Percentiles rank a stretch among this genome's conserved stretches.
Conservation (phyloP, 2,888 invertebrate species). For the Lasioglossum marginatum region DNA sequence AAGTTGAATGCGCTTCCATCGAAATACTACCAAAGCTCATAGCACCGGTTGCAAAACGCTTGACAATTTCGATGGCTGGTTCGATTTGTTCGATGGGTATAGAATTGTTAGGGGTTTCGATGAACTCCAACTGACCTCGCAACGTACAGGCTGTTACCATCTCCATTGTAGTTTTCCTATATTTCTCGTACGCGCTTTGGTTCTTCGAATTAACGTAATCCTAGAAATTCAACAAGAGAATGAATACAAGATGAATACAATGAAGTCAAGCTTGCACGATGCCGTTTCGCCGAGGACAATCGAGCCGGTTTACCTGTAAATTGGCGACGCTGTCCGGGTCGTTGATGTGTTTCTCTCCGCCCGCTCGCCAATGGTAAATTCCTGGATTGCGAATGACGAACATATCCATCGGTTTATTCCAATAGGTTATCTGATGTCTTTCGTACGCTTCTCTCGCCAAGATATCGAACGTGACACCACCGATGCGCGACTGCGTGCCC, state of each 20-base stretch:
- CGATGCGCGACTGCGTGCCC: constrained; percentile 90
- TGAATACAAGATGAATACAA: not conserved
- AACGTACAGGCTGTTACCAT: constrained; percentile 94
- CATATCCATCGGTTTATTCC: constrained; percentile 88
- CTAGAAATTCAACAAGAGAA: constrained; percentile 84
- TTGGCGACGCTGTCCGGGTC: constrained; percentile 93
- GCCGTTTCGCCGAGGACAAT: not conserved
- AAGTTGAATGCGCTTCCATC: constrained; percentile 96
- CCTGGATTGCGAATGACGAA: constrained; percentile 94
- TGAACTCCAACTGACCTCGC: constrained; percentile 95
- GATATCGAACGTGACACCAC: constrained; percentile 96
- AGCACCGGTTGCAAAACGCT: constrained; percentile 95
- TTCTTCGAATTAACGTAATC: constrained; percentile 95
- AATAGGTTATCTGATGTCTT: constrained; percentile 92
- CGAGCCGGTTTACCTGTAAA: constrained; percentile 86
- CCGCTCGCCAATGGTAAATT: constrained; percentile 97
- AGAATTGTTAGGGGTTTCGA: constrained; percentile 90
- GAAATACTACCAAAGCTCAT: constrained; percentile 99
- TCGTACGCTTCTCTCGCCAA: constrained; percentile 94
- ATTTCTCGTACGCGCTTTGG: constrained; percentile 93
- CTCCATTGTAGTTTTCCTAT: constrained; percentile 93
- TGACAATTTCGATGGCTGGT: constrained; percentile 97
- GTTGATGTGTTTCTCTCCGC: constrained; percentile 99
- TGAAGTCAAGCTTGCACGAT: not conserved
- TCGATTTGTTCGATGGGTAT: constrained; percentile 96